Evolutionary conservation across 64 coral and sea anemone genomes (phyloP).

Genomic region (Montipora foliosa): DNA sequence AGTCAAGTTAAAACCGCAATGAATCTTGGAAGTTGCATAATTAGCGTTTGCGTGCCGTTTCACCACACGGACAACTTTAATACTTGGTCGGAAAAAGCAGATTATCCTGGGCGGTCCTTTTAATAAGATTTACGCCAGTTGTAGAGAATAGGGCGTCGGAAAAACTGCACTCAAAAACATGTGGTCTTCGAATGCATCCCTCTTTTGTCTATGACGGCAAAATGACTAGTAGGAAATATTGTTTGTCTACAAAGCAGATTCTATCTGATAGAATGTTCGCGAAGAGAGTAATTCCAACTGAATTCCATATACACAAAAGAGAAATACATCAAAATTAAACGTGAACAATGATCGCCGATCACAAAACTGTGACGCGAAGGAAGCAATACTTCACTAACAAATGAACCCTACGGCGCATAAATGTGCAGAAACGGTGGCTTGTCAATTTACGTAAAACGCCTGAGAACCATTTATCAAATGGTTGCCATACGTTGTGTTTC

Average conservation of each 20-base stretch:
- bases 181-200: background rate
- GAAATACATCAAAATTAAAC: background rate
- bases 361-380: background rate
- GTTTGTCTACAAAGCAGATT: slow-evolving; percentile 11
- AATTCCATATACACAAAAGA: background rate
- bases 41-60: background rate
- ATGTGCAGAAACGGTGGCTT: background rate
- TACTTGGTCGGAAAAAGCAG: background rate
- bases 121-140: slow-evolving; percentile 34
- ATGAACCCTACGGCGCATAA: background rate
- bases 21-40: background rate
- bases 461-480: background rate
- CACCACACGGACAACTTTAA: background rate
- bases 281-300: background rate
- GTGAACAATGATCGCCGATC: too few relatives aligned
- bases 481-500: background rate
- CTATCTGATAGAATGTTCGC: background rate
- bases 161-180: slow-evolving; percentile 2
- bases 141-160: background rate
- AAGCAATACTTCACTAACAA: background rate
- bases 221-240: background rate
- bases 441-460: background rate
- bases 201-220: background rate
- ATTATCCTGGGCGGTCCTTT: slow-evolving; percentile 11
- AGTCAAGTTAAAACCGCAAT: background rate